phyloP scores from a whole-genome alignment of 2,113 vertebrate genomes.

The Smithornis capensis region DNA sequence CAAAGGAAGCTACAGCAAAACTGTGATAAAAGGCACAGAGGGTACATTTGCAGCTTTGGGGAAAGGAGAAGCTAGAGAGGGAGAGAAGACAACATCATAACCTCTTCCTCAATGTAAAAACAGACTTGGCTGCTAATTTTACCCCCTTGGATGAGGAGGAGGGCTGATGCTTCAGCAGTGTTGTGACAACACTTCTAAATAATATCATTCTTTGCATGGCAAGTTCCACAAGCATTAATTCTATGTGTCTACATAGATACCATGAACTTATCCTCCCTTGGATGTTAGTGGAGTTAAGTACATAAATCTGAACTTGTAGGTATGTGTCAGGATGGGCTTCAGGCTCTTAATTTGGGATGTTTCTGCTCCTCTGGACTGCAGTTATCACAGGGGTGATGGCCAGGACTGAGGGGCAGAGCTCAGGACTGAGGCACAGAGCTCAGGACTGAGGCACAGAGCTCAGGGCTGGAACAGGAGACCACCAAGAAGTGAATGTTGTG shows the following conservation, averaged over 20 bases:
- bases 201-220: background rate
- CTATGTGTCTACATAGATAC: background rate
- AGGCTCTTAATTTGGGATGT: background rate
- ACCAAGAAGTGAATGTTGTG: rapidly evolving
- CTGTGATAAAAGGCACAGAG: background rate
- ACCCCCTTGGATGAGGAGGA: background rate
- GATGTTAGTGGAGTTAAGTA: background rate
- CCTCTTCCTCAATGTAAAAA: background rate
- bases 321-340: background rate
- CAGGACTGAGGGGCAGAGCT: background rate
- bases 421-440: too few species aligned
- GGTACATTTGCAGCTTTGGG: background rate
- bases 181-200: background rate
- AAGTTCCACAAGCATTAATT: background rate
- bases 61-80: background rate
- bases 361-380: background rate
- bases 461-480: background rate
- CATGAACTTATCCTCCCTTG: background rate
- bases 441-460: too few species aligned
- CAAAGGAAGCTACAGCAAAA: background rate
- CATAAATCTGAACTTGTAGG: background rate
- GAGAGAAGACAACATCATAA: background rate
- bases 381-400: background rate
- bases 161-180: background rate
- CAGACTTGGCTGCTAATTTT: background rate